phyloP scores from a whole-genome alignment of 2,888 invertebrate species.

The Catocala nupta region DNA sequence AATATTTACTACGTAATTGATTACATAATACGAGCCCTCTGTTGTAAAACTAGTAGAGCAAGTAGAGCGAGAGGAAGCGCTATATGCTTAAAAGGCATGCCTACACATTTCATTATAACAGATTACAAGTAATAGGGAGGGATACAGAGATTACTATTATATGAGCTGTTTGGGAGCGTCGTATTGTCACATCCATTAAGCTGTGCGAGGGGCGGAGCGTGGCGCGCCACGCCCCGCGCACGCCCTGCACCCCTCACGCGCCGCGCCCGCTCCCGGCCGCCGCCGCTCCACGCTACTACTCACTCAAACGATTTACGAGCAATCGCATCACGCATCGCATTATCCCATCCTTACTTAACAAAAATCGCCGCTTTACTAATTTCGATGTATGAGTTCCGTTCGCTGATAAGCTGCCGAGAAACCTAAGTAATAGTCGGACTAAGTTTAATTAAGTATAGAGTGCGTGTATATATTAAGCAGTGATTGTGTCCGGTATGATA shows the following conservation, averaged over 20 bases:
- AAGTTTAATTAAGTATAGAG: constrained; percentile 4
- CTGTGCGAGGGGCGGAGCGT: constrained; percentile 70
- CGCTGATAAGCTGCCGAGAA: not conserved
- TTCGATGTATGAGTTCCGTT: constrained; percentile 9
- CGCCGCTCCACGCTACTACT: constrained; percentile 58
- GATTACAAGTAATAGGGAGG: constrained; percentile 71
- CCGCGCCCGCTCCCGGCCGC: constrained; percentile 57
- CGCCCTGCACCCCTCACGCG: constrained; percentile 52
- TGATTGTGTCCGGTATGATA: constrained; percentile 32
- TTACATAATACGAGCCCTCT: not conserved
- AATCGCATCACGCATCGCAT: constrained; percentile 80
- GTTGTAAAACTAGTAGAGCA: constrained; percentile 7
- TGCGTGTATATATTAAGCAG: constrained; percentile 16
- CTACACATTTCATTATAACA: constrained; percentile 55
- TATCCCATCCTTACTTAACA: constrained; percentile 55
- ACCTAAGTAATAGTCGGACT: not conserved
- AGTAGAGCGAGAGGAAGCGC: constrained; percentile 16
- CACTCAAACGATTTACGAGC: constrained; percentile 81
- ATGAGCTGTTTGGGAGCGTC: constrained; percentile 78
- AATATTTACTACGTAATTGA: not conserved
- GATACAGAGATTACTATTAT: constrained; percentile 81
- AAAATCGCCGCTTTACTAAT: constrained; percentile 37
- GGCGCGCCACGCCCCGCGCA: constrained; percentile 66
- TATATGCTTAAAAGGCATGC: constrained; percentile 41
- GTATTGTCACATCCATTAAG: constrained; percentile 86